These are phyloP conservation scores for Pomatostomus ruficeps DNA, from an alignment of 2,113 vertebrate species.

Conservation along the genomic window DNA sequence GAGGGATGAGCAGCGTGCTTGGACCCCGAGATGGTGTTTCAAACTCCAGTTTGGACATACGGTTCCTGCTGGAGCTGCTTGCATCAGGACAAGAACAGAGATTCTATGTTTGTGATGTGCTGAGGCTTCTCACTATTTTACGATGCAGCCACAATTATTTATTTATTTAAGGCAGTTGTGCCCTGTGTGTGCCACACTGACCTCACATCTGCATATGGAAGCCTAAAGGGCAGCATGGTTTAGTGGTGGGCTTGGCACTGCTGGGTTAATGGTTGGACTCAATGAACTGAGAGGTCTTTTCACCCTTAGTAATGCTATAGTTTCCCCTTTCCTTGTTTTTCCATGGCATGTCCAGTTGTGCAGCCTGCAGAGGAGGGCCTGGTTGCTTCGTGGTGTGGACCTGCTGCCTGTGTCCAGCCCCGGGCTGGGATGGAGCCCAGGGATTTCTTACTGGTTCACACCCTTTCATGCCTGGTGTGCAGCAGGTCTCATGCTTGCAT, in stretches of 20 bases:
- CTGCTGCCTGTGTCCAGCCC: not conserved
- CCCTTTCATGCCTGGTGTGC: rapidly evolving
- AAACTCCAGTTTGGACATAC: rapidly evolving
- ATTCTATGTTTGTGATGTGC: not conserved
- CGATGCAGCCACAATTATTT: rapidly evolving
- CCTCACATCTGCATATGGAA: not conserved
- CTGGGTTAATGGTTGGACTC: not conserved
- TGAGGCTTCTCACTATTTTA: not conserved
- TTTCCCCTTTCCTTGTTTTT: not conserved
- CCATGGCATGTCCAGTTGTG: not conserved
- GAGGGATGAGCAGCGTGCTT: not conserved
- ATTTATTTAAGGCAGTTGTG: not conserved
- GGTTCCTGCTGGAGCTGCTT: not conserved
- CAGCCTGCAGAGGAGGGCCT: not conserved
- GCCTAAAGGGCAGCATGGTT: not conserved
- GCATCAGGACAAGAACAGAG: not conserved
- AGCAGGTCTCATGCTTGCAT: rapidly evolving
- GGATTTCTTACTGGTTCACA: not conserved
- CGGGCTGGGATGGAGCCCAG: not conserved
- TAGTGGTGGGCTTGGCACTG: not conserved
- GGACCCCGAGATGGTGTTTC: not conserved
- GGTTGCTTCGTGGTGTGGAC: not conserved
- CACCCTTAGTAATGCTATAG: not conserved
- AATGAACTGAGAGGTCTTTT: not conserved
- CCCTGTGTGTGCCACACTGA: rapidly evolving